phyloP scores from a whole-genome alignment of 1,140 invertebrate genomes.

The Papilio polytes region DNA sequence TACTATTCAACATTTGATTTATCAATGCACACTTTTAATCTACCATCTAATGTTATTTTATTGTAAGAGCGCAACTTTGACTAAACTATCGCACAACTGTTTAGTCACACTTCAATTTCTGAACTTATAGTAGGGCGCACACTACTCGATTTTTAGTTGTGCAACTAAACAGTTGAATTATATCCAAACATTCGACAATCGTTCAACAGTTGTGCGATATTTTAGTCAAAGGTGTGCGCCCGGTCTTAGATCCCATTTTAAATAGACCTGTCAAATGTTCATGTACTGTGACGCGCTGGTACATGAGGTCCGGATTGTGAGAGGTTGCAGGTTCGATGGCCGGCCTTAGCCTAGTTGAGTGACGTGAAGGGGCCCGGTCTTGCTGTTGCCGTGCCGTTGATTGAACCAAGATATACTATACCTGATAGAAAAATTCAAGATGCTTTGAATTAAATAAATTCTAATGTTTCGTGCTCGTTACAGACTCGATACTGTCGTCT shows the following conservation, averaged over 20 bases:
- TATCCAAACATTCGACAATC: too few relatives aligned
- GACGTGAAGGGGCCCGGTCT: slow-evolving; percentile 67
- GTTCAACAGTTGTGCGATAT: too few relatives aligned
- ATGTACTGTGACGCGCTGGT: background rate
- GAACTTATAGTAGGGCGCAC: too few relatives aligned
- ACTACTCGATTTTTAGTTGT: too few relatives aligned
- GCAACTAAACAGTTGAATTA: too few relatives aligned
- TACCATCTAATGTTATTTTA: background rate
- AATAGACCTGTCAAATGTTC: background rate
- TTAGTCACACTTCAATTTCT: too few relatives aligned
- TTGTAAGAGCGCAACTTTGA: background rate
- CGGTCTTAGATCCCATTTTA: background rate
- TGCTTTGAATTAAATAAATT: background rate
- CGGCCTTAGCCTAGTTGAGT: slow-evolving; percentile 76
- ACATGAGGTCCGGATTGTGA: slow-evolving; percentile 35
- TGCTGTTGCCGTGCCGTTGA: background rate
- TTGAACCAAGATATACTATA: background rate
- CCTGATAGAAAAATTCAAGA: background rate
- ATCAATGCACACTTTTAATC: background rate
- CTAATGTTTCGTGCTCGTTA: background rate
- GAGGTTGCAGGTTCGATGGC: slow-evolving; percentile 62
- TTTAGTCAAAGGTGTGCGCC: too few relatives aligned
- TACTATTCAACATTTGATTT: slow-evolving; percentile 2
- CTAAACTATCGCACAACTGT: too few relatives aligned
- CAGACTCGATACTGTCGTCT: background rate